These are phyloP conservation scores for Pygoscelis adeliae DNA, from an alignment of 2,113 vertebrate genomes.

Conservation along the genomic window DNA sequence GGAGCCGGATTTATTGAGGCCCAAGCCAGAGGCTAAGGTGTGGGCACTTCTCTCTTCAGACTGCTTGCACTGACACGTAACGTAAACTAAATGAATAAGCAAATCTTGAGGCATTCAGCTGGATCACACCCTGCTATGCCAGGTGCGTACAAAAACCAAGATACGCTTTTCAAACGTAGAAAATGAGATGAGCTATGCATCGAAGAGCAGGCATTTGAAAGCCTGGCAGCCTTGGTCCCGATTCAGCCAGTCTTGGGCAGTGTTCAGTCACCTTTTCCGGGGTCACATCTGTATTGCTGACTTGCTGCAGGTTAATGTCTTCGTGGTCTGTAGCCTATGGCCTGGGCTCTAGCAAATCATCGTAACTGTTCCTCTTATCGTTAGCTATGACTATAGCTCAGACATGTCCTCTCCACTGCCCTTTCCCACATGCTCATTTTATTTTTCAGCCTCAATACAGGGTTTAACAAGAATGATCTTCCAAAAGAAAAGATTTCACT, in stretches of 20 bases:
- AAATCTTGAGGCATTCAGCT: not conserved
- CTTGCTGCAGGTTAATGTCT: slow-evolving; percentile 1
- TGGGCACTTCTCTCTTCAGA: not conserved
- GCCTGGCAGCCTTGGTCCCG: not conserved
- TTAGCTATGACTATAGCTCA: not conserved
- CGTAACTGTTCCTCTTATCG: not conserved
- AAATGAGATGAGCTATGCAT: not conserved
- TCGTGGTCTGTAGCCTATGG: not conserved
- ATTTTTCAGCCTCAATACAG: not conserved
- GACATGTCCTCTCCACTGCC: not conserved
- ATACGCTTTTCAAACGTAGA: not conserved
- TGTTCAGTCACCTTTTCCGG: not conserved
- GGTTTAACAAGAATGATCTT: slow-evolving; percentile 16
- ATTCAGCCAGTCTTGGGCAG: not conserved
- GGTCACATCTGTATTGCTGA: not conserved
- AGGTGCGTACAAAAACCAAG: not conserved
- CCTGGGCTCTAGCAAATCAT: not conserved
- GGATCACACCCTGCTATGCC: not conserved
- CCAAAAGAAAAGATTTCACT: not conserved
- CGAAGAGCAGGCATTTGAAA: not conserved
- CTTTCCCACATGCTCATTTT: not conserved
- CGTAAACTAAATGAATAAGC: not conserved
- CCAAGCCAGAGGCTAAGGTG: slow-evolving; percentile 13
- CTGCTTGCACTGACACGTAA: not conserved
- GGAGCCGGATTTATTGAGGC: not conserved